Percentiles rank a stretch among this genome's conserved stretches.
Conservation (phyloP, 2,797 vertebrate genomes). For the Carapus acus region DNA sequence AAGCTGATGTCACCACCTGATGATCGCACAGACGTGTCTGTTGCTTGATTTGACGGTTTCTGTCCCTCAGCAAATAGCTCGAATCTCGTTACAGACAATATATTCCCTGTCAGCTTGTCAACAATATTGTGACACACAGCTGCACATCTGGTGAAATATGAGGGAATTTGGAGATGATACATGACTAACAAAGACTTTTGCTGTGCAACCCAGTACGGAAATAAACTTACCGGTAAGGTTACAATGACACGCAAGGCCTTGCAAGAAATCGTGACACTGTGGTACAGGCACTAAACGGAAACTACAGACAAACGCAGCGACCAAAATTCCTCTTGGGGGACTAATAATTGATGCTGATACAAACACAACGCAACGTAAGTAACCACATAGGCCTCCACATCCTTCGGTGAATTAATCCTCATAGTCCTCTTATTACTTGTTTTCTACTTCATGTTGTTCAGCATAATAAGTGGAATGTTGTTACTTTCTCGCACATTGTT, state of each 20-base stretch:
- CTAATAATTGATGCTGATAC: constrained; percentile 2
- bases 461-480: constrained; percentile 10
- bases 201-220: background rate
- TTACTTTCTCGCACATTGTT: too few species aligned
- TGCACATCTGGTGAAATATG: too few species aligned
- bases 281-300: constrained; percentile 1
- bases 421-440: constrained; percentile 8
- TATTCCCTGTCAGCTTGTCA: constrained; percentile 23
- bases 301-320: background rate
- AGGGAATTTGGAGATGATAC: constrained; percentile 7
- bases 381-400: constrained; percentile 9
- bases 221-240: background rate
- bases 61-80: constrained; percentile 8
- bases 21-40: constrained; percentile 21
- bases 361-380: constrained; percentile 9
- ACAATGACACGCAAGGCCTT: background rate
- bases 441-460: constrained; percentile 2
- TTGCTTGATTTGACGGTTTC: constrained; percentile 26
- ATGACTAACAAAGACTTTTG: constrained; percentile 5
- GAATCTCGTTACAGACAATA: constrained; percentile 40
- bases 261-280: background rate
- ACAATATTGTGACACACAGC: constrained; percentile 5
- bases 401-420: constrained; percentile 18
- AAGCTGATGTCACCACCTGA: constrained; percentile 36
- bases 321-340: too few species aligned